phyloP scores from a whole-genome alignment of 2,888 invertebrate species.

The Vannuccia rotundouncinata region DNA sequence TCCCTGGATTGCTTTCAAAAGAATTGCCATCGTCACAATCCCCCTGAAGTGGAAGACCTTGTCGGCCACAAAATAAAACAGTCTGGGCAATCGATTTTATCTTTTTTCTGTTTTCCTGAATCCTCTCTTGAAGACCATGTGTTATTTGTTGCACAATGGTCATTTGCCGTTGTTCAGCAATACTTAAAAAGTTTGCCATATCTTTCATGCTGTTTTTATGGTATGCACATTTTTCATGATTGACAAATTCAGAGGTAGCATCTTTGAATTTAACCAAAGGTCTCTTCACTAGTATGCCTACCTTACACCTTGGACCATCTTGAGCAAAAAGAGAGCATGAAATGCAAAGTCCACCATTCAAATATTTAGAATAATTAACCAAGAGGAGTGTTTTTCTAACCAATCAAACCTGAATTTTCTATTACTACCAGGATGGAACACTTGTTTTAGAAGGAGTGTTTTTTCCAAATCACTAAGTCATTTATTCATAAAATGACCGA shows the following conservation, averaged over 20 bases:
- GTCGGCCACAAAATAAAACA: background rate
- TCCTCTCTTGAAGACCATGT: background rate
- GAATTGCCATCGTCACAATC: background rate
- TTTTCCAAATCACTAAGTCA: background rate
- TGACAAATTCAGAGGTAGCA: background rate
- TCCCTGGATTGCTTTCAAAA: constrained; percentile 43
- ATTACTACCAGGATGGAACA: background rate
- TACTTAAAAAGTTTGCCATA: background rate
- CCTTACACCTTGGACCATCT: background rate
- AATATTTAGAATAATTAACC: background rate
- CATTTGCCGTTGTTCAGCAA: background rate
- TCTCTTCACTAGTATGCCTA: background rate
- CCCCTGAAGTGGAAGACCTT: background rate
- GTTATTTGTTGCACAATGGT: background rate
- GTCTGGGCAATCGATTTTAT: background rate
- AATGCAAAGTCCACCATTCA: background rate
- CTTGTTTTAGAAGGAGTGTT: background rate
- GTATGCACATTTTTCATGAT: background rate
- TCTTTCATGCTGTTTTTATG: background rate
- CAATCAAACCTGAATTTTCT: background rate
- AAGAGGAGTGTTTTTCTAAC: background rate
- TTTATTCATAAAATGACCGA: background rate
- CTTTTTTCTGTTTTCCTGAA: background rate
- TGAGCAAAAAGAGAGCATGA: background rate
- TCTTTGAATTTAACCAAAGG: background rate